Base-by-base conservation (phyloP, 1,140 invertebrate species). In the Andricus grossulariae region DNA sequence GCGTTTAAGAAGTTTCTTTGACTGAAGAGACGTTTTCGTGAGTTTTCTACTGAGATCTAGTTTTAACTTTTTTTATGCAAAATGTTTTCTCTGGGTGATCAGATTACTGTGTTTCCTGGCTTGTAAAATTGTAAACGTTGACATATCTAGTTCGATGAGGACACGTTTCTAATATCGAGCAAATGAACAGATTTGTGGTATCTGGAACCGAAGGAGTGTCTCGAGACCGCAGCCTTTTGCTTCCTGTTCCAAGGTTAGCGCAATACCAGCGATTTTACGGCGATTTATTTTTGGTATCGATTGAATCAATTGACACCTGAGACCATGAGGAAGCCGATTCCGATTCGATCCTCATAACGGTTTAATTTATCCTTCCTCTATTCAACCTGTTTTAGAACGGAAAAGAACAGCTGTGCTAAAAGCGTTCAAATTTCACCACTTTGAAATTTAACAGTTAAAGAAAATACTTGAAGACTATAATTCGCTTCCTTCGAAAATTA, bases 161-260 rank as follows among this genome's bases (percentile, higher is more conserved):
- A 32, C 2, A 32, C 2, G 4, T 32, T 32, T 82, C 74, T 87
- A 87, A 85, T 82, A 86, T 80, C 74, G 79, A 66, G 79, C 60
- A 82, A 84, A 82, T 81, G 83, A 82, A 84, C 72, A 83, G 81
- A 84, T 82, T 79, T 83, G 84, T 55, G 85, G 83, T 83, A 50
- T 72, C 76, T 77, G 85, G 82, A 87, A 87, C 81, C 82, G 60
- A 87, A 88, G 86, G 86, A 74, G 83, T 81, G 83, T 79, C 79
- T 50, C 66, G 45, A 57, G 39, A 85, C 86, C 83, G 25, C 86
- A 87, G 73, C 74, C 73, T 83, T 79, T 73, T 76, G 73, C 83
- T 86, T 86, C 81, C 84, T 84, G 82, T 71, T 80, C 72, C 79
- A 81, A 85, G 74, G 77, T 79, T 86, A 79, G 73, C 71, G 72